Evolutionary conservation across 2,797 vertebrate species (phyloP).

Genomic region (Valencia hispanica): DNA sequence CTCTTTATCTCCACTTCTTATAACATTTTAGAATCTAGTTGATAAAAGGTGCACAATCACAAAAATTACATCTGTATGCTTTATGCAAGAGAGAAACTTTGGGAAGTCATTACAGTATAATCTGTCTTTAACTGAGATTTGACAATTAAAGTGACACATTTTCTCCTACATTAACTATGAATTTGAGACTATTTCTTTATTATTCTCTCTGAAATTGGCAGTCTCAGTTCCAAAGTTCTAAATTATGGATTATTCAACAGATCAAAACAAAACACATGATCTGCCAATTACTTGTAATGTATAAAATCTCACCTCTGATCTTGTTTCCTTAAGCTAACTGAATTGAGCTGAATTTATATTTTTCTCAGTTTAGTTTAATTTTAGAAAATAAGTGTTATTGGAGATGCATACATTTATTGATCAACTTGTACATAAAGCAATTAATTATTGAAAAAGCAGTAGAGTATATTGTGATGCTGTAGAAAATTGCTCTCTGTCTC

Average conservation of each 20-base stretch:
- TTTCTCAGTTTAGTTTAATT: background rate
- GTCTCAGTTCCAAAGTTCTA: background rate
- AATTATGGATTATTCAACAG: background rate
- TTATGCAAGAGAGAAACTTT: background rate
- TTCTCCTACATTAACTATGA: background rate
- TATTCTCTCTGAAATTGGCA: background rate
- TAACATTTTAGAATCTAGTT: background rate
- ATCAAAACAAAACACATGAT: background rate
- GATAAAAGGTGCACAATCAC: background rate
- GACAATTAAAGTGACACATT: background rate
- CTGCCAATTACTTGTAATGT: background rate
- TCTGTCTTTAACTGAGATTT: background rate
- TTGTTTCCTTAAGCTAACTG: background rate
- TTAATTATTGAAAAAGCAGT: background rate
- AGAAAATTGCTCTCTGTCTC: conserved; percentile 44
- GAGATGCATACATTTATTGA: background rate
- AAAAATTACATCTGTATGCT: background rate
- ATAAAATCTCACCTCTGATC: background rate
- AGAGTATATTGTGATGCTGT: conserved; percentile 15
- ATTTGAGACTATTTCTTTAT: background rate
- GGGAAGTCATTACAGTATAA: background rate
- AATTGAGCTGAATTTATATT: no score
- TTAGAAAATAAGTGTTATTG: background rate
- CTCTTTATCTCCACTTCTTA: background rate
- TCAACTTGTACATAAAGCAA: background rate